phyloP scores from a whole-genome alignment of 2,797 vertebrate species.

The Oophaga sylvatica region DNA sequence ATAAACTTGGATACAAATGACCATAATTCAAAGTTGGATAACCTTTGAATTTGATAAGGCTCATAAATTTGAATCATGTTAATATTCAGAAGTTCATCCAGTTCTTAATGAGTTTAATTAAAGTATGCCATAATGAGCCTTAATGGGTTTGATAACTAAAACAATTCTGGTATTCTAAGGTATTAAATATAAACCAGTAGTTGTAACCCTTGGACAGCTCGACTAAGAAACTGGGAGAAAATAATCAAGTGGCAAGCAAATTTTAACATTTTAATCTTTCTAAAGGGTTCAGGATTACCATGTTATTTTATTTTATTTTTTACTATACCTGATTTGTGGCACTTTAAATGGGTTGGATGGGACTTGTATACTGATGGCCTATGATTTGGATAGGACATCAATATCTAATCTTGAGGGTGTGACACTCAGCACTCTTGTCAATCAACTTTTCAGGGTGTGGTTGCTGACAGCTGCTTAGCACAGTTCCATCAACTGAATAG shows the following conservation, averaged over 20 bases:
- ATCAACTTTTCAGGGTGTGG: too few species aligned
- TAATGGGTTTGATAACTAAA: constrained; percentile 11
- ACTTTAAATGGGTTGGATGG: too few species aligned
- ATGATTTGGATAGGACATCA: too few species aligned
- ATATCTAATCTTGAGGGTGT: too few species aligned
- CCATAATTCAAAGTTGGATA: not conserved
- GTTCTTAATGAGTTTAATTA: constrained; percentile 2
- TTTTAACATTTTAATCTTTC: not conserved
- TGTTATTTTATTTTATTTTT: not conserved
- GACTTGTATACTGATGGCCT: too few species aligned
- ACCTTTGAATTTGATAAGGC: not conserved
- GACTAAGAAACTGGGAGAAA: not conserved
- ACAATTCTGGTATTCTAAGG: not conserved
- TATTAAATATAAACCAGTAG: constrained; percentile 6
- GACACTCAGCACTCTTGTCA: too few species aligned
- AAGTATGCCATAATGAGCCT: not conserved
- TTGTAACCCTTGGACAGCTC: not conserved
- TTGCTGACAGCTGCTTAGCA: too few species aligned
- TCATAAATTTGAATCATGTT: not conserved
- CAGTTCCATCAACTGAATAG: too few species aligned
- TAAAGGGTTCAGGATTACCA: not conserved
- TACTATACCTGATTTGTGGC: too few species aligned
- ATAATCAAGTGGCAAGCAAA: not conserved
- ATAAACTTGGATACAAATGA: not conserved
- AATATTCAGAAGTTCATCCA: not conserved